Conservation (phyloP, 2,888 invertebrate genomes). For the Onchidella celtica region DNA sequence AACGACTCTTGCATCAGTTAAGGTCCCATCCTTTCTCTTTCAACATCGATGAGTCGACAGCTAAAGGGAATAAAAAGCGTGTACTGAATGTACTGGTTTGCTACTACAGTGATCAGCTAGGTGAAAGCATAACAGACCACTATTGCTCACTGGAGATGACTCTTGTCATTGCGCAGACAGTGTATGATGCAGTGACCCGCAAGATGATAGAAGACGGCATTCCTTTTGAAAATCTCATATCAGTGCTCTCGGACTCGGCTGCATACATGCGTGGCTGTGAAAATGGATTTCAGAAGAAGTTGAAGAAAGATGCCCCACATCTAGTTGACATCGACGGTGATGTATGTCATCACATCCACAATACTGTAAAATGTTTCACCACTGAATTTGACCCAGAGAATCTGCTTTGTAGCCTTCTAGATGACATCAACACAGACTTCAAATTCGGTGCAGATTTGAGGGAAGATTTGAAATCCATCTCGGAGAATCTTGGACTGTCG, state of each 20-base stretch:
- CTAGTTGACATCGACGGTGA: slow-evolving; percentile 3
- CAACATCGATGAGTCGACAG: slow-evolving; percentile 8
- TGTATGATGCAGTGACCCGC: not conserved
- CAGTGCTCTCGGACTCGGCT: slow-evolving; percentile 8
- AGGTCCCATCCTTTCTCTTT: not conserved
- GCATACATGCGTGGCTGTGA: slow-evolving; percentile 9
- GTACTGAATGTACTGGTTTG: slow-evolving; percentile 1
- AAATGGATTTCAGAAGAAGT: not conserved
- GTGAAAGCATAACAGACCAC: not conserved
- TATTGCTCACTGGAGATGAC: slow-evolving; percentile 12
- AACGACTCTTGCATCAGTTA: not conserved
- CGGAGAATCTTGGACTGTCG: not conserved
- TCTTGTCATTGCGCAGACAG: not conserved
- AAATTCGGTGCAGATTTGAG: not conserved
- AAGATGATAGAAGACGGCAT: not conserved
- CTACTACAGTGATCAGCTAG: not conserved
- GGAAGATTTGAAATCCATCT: not conserved
- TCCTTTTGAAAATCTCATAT: not conserved
- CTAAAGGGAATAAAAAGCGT: not conserved
- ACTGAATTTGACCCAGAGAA: not conserved
- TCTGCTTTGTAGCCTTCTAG: not conserved
- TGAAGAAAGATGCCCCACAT: slow-evolving; percentile 16
- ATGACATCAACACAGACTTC: not conserved
- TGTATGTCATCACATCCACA: not conserved
- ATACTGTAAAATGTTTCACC: not conserved